These are phyloP conservation scores for Chauna torquata DNA, from an alignment of 2,113 vertebrate species.

Conservation along the genomic window DNA sequence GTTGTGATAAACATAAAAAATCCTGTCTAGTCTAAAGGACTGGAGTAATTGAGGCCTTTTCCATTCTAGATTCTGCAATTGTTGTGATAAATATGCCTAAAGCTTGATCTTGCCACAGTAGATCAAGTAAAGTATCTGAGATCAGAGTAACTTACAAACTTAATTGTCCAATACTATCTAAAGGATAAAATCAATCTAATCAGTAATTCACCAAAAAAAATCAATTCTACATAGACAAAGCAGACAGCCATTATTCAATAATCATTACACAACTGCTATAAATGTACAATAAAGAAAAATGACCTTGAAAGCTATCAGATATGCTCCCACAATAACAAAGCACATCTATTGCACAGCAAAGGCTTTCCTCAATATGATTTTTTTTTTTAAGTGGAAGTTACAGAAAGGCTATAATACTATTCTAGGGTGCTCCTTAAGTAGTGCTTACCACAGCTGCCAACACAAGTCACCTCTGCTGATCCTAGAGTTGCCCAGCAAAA, in stretches of 20 bases:
- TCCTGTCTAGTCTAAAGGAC: neutral
- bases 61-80: neutral
- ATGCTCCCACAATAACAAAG: neutral
- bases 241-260: conserved; percentile 36
- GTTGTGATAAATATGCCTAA: neutral
- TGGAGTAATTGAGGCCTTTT: neutral
- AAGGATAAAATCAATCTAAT: conserved; percentile 59
- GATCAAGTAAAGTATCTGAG: conserved; percentile 12
- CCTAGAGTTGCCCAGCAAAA: neutral
- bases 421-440: neutral
- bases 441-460: neutral
- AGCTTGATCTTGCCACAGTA: neutral
- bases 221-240: conserved; percentile 44
- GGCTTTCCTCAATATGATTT: neutral
- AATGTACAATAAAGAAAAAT: conserved; percentile 7
- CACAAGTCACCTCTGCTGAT: neutral
- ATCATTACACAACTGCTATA: neutral
- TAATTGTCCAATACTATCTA: conserved; percentile 9
- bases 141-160: conserved; percentile 30
- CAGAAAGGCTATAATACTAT: neutral
- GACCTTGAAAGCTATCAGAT: neutral
- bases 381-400: neutral
- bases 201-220: conserved; percentile 50
- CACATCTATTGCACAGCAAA: neutral
- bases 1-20: neutral